Evolutionary conservation across 1,140 invertebrate genomes (phyloP).

Genomic region (Mactra quadrangularis): DNA sequence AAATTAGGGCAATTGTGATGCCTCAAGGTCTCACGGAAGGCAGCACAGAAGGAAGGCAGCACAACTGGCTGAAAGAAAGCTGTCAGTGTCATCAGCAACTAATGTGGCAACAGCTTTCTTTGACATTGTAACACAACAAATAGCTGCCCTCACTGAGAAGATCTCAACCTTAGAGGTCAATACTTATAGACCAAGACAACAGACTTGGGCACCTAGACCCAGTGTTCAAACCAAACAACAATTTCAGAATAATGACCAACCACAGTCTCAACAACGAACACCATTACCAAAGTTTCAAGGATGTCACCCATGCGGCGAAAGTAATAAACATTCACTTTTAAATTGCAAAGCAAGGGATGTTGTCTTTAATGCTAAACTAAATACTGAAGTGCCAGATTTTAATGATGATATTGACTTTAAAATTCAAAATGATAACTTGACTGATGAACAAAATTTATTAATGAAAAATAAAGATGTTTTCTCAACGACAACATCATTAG

Average conservation of each 20-base stretch:
- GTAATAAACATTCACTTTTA: conserved; percentile 26
- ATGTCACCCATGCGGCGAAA: neutral
- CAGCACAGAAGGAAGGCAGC: neutral
- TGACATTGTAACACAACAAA: neutral
- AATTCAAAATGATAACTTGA: conserved; percentile 34
- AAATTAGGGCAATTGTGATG: too few species aligned
- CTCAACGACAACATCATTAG: conserved; percentile 45
- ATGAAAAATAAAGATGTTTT: too few species aligned
- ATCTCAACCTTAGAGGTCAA: neutral
- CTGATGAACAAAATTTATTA: conserved; percentile 39
- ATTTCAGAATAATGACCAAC: neutral
- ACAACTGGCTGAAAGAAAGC: too few species aligned
- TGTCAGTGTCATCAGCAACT: neutral
- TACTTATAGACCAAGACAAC: too few species aligned
- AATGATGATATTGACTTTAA: conserved; percentile 33
- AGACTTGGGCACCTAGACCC: too few species aligned
- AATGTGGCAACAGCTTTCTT: neutral
- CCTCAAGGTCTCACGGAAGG: neutral
- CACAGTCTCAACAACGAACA: neutral
- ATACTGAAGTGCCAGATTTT: too few species aligned
- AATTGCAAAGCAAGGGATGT: conserved; percentile 13
- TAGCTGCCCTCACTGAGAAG: too few species aligned
- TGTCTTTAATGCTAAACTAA: neutral
- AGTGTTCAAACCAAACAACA: neutral
- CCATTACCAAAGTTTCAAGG: neutral